These are phyloP conservation scores for Escarpia spicata DNA, from an alignment of 2,888 invertebrate species.

Conservation along the genomic window DNA sequence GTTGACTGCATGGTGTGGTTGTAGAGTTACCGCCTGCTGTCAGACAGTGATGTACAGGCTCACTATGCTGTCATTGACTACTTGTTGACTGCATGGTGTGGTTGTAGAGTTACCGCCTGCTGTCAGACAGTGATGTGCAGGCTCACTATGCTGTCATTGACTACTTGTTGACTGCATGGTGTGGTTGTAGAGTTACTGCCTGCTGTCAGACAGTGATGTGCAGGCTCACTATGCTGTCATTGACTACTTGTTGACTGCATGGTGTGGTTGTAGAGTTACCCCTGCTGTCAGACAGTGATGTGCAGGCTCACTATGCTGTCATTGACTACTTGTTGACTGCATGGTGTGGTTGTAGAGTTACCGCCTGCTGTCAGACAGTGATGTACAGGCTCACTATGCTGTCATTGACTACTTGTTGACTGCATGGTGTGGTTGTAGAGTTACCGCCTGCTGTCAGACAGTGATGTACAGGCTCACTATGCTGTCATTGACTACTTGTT, in stretches of 20 bases:
- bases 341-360: slow-evolving; percentile 43
- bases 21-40: slow-evolving; percentile 71
- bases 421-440: slow-evolving; percentile 40
- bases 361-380: slow-evolving; percentile 80
- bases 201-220: slow-evolving; percentile 84
- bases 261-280: slow-evolving; percentile 45
- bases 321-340: too few species aligned
- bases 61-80: slow-evolving; percentile 64
- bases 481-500: slow-evolving; percentile 29
- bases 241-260: too few species aligned
- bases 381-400: slow-evolving; percentile 77
- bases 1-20: neutral
- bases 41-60: slow-evolving; percentile 84
- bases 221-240: slow-evolving; percentile 71
- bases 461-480: slow-evolving; percentile 80
- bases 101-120: slow-evolving; percentile 68
- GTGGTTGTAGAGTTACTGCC: slow-evolving; percentile 63
- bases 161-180: too few species aligned
- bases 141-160: slow-evolving; percentile 68
- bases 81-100: too few species aligned
- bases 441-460: slow-evolving; percentile 77
- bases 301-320: slow-evolving; percentile 73
- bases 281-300: slow-evolving; percentile 83
- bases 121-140: slow-evolving; percentile 84
- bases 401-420: too few species aligned